Base-by-base conservation (phyloP, 2,797 vertebrate genomes). In the Gobionotothen gibberifrons region DNA sequence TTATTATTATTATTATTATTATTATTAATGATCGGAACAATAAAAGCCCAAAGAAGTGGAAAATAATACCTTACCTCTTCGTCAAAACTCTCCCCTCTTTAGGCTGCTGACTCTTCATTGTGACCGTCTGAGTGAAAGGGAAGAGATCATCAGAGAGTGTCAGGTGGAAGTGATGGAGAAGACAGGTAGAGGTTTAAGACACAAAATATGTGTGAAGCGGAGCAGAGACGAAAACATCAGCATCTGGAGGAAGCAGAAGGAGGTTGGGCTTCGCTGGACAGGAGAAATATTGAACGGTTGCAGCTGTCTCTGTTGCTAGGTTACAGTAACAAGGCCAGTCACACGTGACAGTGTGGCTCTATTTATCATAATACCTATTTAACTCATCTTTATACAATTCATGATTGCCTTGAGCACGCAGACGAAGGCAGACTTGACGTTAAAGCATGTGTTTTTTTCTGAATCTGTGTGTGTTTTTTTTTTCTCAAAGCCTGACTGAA, bases 221-320 rank as follows among this genome's bases (percentile, higher is more conserved):
- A 76, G 56, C 47, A 61, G 58, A 73, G 54, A 69, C 22, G 4
- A 70, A 47, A 2, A 42, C 59, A 39, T 5, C 8, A 73, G 78
- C 62, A 65, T 70, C 57, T 0, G 15, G 29, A 65, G 69, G 67
- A 54, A 71, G 65, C 69, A 82, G 66, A 63, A 52, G 61, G 74
- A 75, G 68, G 53, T 78, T 60, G 69, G 72, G 48, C 68, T 84
- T 59, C 52, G 17, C 63, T 65, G 75, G 80, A 84, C 85, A 62
- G 70, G 69, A 67, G 32, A 71, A 69, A 64, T 61, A 61, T 36
- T 63, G 65, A 77, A 52, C 32, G n/a, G 71, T 83, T 29, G 75
- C 90, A 85, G 89, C 82, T 83, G 73, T 82, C 76, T 89, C 91
- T 93, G 94, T 95, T 95, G 94, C 94, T 95, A 95, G 92, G 94